Evolutionary conservation across 2,797 vertebrate species (phyloP).

Genomic region (Rhinophrynus dorsalis): DNA sequence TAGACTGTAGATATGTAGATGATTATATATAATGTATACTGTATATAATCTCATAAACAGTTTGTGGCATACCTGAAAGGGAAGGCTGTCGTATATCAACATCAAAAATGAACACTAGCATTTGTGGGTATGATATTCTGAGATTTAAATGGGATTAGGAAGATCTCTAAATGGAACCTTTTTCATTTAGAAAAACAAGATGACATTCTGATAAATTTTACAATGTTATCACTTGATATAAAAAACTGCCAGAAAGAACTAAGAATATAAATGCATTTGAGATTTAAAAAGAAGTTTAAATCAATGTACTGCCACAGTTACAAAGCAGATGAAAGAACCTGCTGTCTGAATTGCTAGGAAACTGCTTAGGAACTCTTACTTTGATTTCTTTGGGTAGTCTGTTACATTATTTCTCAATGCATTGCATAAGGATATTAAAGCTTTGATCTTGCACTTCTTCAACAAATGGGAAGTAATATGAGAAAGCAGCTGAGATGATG

Average conservation of each 20-base stretch:
- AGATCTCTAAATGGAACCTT: slow-evolving; percentile 66
- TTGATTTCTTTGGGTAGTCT: slow-evolving; percentile 75
- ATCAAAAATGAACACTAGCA: not conserved
- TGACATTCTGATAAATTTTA: slow-evolving; percentile 71
- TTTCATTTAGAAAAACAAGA: slow-evolving; percentile 62
- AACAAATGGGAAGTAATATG: slow-evolving; percentile 72
- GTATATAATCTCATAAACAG: too few species aligned
- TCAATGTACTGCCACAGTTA: slow-evolving; percentile 81
- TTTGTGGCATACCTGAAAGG: not conserved
- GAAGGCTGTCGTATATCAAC: not conserved
- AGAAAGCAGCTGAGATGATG: slow-evolving; percentile 59
- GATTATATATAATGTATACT: too few species aligned
- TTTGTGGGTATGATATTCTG: slow-evolving; percentile 54
- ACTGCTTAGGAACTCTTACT: slow-evolving; percentile 83
- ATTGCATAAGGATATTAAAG: slow-evolving; percentile 64
- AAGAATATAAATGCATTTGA: slow-evolving; percentile 79
- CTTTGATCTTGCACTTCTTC: slow-evolving; percentile 75
- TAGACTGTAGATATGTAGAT: not conserved
- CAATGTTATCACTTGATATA: slow-evolving; percentile 71
- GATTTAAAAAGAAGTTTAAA: slow-evolving; percentile 83
- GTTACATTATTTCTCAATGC: slow-evolving; percentile 79
- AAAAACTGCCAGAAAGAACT: slow-evolving; percentile 66
- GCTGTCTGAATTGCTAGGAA: slow-evolving; percentile 82
- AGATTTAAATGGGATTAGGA: slow-evolving; percentile 62
- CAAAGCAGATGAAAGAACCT: slow-evolving; percentile 78